Conservation (phyloP, 2,888 invertebrate genomes). For the Philereme vetulata region DNA sequence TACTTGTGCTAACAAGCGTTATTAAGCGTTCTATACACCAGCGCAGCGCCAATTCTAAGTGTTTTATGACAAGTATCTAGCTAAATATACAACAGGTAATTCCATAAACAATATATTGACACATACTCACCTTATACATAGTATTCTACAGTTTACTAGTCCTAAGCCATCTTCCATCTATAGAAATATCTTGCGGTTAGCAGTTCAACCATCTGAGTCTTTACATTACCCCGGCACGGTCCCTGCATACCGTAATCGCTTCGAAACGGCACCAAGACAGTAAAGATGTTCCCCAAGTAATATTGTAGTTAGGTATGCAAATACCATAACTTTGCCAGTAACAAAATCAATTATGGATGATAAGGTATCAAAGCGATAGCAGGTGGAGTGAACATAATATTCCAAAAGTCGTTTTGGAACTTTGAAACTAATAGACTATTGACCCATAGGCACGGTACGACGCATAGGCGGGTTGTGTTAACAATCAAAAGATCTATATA, state of each 20-base stretch:
- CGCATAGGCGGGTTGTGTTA: background rate
- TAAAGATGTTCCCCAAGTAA: slow-evolving; percentile 45
- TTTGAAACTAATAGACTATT: slow-evolving; percentile 10
- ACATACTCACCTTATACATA: too few relatives aligned
- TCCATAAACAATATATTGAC: too few relatives aligned
- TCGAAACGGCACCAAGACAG: slow-evolving; percentile 21
- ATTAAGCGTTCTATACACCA: too few relatives aligned
- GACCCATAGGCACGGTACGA: too few relatives aligned
- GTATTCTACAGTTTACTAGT: background rate
- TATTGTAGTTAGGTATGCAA: slow-evolving; percentile 53
- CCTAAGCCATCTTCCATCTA: too few relatives aligned
- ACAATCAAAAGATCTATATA: too few relatives aligned
- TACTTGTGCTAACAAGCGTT: too few relatives aligned
- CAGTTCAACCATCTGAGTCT: too few relatives aligned
- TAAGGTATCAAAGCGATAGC: slow-evolving; percentile 34
- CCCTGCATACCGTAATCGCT: slow-evolving; percentile 7
- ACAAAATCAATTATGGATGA: slow-evolving; percentile 52
- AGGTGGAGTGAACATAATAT: slow-evolving; percentile 37
- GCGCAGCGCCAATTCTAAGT: too few relatives aligned
- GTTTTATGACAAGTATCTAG: too few relatives aligned
- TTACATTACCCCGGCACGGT: background rate
- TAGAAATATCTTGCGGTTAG: too few relatives aligned
- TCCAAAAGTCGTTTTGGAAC: slow-evolving; percentile 11
- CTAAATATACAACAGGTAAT: too few relatives aligned
- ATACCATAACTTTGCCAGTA: slow-evolving; percentile 49